Evolutionary conservation across 2,113 vertebrate genomes (phyloP), one percentile per base, ranked within the genome.

Genomic region (Antigone vipio): DNA sequence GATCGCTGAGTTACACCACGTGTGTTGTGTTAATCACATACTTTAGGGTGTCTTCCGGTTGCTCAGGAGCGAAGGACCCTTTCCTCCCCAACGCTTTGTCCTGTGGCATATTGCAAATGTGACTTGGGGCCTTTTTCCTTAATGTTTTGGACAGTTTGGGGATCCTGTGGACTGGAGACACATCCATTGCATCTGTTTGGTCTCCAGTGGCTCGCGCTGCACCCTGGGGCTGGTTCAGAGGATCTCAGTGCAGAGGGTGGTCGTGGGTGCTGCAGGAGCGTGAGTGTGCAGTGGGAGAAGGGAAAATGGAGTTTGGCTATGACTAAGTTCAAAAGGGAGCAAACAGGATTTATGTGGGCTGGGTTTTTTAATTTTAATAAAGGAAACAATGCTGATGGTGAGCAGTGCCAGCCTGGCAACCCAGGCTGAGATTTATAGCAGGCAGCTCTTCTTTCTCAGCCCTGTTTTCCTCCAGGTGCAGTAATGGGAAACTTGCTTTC

Each of bases 101-200:
- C 62, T 52, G 21, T 38, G 58, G 24, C 4, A 0, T 12, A 13
- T 27, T 34, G 24, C 44, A 55, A 23, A 30, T 5, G 29, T 52
- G n/a, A 24, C 22, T 6, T 27, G n/a, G 62, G 55, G 5, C 2
- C 3, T 18, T 40, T 40, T 10, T 19, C 47, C 21, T 52, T 23
- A 4, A 3, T 4, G 5, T 8, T 89, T 77, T 82, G 44, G 82
- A 10, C 11, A 19, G 13, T 44, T 38, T 76, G 50, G 30, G 50
- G 42, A 11, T 26, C 58, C 29, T 16, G 27, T 15, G 34, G 42
- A 1, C 16, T 32, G 49, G 34, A 52, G 35, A 12, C 2, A 0
- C 8, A 4, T 20, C 26, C 8, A 1, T 6, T 3, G 69, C 0
- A 0, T 4, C 40, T 16, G 0, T 38, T 13, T 19, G 27, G 47